A percentile compares a stretch with the other conserved stretches of the same genome.
These are phyloP conservation scores for Minunthozetes semirufus DNA, from an alignment of 2,888 invertebrate genomes.

Conservation along the genomic window DNA sequence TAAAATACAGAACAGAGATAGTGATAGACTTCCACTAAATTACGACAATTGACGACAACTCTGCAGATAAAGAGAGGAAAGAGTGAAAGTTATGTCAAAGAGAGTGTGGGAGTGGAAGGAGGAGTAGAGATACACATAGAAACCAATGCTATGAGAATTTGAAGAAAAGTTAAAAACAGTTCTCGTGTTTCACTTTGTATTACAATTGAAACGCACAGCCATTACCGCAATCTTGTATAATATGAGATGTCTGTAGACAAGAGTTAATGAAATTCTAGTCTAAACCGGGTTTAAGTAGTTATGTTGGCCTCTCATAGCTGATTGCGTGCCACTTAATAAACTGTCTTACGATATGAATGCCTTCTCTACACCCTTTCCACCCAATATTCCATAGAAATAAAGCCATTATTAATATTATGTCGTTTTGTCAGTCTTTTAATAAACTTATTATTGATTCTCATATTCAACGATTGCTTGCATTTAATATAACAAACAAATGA, in stretches of 20 bases:
- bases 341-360: neutral
- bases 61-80: neutral
- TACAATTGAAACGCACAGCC: constrained; percentile 15
- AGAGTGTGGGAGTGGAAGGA: neutral
- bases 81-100: neutral
- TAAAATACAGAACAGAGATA: neutral
- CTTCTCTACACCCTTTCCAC: neutral
- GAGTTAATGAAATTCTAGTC: constrained; percentile 7
- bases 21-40: neutral
- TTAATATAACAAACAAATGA: neutral
- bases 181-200: constrained; percentile 23
- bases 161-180: constrained; percentile 23
- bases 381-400: neutral
- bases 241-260: neutral
- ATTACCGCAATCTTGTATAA: constrained; percentile 2
- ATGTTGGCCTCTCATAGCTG: neutral
- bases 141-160: neutral
- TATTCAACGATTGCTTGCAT: neutral
- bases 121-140: neutral
- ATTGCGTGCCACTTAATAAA: constrained; percentile 22
- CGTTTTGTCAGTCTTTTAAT: neutral
- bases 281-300: too few species aligned
- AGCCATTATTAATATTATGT: neutral
- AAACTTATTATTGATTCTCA: constrained; percentile 4
- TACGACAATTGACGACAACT: neutral